Evolutionary conservation across 2,113 vertebrate genomes (phyloP).

Genomic region (Pygoscelis adeliae): DNA sequence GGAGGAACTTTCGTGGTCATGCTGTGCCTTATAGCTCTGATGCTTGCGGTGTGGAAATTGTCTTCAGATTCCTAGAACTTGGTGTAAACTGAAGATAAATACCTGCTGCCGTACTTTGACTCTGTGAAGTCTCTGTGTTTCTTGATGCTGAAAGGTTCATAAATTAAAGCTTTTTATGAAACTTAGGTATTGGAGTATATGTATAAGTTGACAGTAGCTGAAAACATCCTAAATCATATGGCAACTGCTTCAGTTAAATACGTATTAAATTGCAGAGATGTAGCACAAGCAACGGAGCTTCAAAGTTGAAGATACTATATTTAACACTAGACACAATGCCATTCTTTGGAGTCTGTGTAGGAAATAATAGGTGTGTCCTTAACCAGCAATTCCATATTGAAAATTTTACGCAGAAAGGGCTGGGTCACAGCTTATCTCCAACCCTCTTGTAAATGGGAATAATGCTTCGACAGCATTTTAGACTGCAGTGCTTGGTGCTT

Average conservation of each 20-base stretch:
- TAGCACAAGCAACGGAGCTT: not conserved
- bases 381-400: accelerated
- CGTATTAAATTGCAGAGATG: accelerated
- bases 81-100: not conserved
- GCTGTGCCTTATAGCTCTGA: accelerated
- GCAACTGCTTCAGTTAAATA: not conserved
- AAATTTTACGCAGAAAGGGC: not conserved
- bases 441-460: accelerated
- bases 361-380: not conserved
- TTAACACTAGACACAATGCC: accelerated
- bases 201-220: not conserved
- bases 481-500: not conserved
- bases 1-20: accelerated
- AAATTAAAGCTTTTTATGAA: not conserved
- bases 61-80: no score
- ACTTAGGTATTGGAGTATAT: accelerated
- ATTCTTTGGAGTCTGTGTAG: not conserved
- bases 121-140: not conserved
- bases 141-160: not conserved
- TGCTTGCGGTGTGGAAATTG: not conserved
- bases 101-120: accelerated
- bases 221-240: accelerated
- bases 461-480: not conserved
- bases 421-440: not conserved
- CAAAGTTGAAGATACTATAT: accelerated